Conservation (phyloP, 2,797 vertebrate species). For the Catamblyrhynchus diadema region DNA sequence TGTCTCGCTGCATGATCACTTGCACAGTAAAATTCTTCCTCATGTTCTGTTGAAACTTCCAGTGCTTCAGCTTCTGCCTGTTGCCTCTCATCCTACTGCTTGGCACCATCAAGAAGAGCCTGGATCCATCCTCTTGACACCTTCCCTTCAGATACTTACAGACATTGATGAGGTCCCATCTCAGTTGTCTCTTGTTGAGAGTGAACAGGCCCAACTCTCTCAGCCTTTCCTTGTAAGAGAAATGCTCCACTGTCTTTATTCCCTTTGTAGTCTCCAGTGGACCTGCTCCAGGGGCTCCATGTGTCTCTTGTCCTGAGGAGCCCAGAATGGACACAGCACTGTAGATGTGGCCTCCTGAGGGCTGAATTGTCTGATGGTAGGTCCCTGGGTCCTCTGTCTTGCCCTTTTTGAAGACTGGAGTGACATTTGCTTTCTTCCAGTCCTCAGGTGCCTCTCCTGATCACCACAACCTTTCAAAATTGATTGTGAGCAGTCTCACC, state of each 20-base stretch:
- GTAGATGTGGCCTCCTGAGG: neutral
- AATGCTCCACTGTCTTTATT: too few relatives aligned
- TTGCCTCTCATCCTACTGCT: neutral
- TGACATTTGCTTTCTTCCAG: neutral
- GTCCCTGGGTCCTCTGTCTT: neutral
- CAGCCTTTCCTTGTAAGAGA: neutral
- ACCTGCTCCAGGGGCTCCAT: neutral
- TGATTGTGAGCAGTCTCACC: fast-evolving
- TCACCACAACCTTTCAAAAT: neutral
- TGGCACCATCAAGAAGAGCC: neutral
- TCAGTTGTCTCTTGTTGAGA: neutral
- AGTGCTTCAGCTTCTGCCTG: neutral
- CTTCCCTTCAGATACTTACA: neutral
- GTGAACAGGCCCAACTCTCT: neutral
- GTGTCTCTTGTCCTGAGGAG: neutral
- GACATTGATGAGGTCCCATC: neutral
- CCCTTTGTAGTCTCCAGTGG: neutral
- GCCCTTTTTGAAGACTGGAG: neutral
- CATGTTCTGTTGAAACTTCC: neutral
- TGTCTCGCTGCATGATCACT: neutral
- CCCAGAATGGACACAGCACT: neutral
- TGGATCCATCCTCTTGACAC: neutral
- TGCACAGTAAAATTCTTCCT: neutral
- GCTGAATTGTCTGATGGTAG: neutral
- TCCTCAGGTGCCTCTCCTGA: neutral